Base-by-base conservation (phyloP, 1,140 invertebrate genomes). In the Heliconius congener region DNA sequence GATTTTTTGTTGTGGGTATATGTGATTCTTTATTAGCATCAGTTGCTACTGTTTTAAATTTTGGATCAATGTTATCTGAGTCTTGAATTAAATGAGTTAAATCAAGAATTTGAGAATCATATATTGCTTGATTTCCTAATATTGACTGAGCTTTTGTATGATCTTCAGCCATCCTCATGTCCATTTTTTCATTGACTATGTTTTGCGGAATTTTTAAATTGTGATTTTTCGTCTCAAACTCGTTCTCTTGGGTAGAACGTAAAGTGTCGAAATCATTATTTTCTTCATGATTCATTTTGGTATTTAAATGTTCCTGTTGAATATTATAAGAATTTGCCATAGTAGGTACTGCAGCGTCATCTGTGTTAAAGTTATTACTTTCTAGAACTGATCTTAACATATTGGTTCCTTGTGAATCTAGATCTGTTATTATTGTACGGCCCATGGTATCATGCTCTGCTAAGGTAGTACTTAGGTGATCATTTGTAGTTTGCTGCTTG, bases 191-290 rank as follows among this genome's bases (percentile, higher is more conserved):
- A 34, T 71, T 78, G 30, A 46, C 4, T 16, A 34, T n/a, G 6
- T 77, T 55, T 52, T 78, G 71, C 57, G 37, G 46, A 70, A 55
- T 76, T 57, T 71, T 73, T 74, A 81, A 57, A 27, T 81, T 72
- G 16, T 70, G 52, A 39, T 37, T 70, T 70, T 70, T 74, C 39
- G 39, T 66, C 30, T n/a, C 60, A 66, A 66, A 66, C 13, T 66
- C 60, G 13, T 34, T 71, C 9, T 77, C 66, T 71, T 50, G 66
- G 70, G n/a, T 77, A 37, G 13, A 77, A 34, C 46, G 75, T n/a
- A 34, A 66, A 71, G 46, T 77, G 23, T 72, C 27, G 37, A 34
- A 34, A 23, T 72, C 70, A 27, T 77, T 18, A 52, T 77, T 77
- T 1, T 77, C 66, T 30, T 34, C 46, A 19, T 71, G 55, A 71